These are phyloP conservation scores for Molorchus minor DNA, from an alignment of 2,888 invertebrate genomes.

Conservation along the genomic window DNA sequence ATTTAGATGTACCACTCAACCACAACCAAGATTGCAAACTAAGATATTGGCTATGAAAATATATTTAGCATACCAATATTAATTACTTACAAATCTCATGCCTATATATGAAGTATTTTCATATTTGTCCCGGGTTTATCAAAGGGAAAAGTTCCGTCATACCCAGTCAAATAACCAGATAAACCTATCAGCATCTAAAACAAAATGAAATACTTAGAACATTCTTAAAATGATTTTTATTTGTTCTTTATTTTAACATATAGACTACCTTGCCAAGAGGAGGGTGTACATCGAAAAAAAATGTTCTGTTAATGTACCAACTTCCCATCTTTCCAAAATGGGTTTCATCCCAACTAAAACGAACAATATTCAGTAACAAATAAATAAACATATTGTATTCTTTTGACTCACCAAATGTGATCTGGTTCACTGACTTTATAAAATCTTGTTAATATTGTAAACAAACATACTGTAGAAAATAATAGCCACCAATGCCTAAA, in stretches of 20 bases:
- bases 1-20: no score
- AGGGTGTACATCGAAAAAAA: constrained; percentile 98
- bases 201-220: constrained; percentile 19
- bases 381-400: neutral
- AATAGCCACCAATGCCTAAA: constrained; percentile 70
- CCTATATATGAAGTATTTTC: constrained; percentile 88
- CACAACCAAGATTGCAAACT: no score
- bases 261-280: constrained; percentile 87
- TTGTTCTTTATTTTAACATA: neutral
- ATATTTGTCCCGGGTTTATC: constrained; percentile 97
- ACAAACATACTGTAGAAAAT: constrained; percentile 71
- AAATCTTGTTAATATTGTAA: constrained; percentile 81
- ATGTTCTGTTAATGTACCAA: constrained; percentile 97
- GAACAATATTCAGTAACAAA: neutral
- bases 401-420: constrained; percentile 88
- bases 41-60: neutral
- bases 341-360: constrained; percentile 94
- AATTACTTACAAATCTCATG: constrained; percentile 84
- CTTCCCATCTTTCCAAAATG: constrained; percentile 99
- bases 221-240: constrained; percentile 1
- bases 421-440: constrained; percentile 91
- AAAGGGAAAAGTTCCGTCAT: constrained; percentile 93
- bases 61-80: constrained; percentile 2
- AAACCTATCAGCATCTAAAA: constrained; percentile 92
- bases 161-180: constrained; percentile 90